Evolutionary conservation across 2,113 vertebrate genomes (phyloP).

Genomic region (Thunnus thynnus): DNA sequence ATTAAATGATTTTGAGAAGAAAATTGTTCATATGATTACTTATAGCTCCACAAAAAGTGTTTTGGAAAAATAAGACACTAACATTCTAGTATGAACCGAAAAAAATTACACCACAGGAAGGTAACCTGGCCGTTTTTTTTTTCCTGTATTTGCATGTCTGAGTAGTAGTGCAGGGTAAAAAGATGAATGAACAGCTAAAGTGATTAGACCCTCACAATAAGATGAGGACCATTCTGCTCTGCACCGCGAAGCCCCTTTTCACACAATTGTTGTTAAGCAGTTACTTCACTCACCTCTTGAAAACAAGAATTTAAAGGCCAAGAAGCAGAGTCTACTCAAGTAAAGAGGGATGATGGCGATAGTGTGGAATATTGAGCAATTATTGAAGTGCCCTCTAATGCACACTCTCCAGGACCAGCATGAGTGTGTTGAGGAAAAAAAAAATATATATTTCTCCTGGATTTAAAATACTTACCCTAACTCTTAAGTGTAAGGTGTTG

Average conservation of each 20-base stretch:
- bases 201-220: conserved; percentile 9
- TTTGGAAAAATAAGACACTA: neutral
- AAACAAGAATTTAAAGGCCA: conserved; percentile 38
- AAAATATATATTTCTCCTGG: conserved; percentile 2
- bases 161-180: neutral
- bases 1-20: conserved; percentile 32
- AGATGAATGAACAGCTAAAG: conserved; percentile 16
- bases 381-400: conserved; percentile 46
- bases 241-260: neutral
- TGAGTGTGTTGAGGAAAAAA: conserved; percentile 28
- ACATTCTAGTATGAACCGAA: neutral
- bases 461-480: conserved; percentile 7
- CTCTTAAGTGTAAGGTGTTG: neutral
- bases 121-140: neutral
- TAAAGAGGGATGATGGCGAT: conserved; percentile 29
- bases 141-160: conserved; percentile 10
- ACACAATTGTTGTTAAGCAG: conserved; percentile 33
- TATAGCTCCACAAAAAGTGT: conserved; percentile 12
- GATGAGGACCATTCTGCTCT: conserved; percentile 19
- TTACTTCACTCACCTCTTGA: conserved; percentile 32
- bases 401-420: conserved; percentile 23
- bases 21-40: conserved; percentile 44
- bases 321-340: neutral
- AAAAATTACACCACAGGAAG: neutral
- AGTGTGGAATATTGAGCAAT: conserved; percentile 38